A percentile compares a stretch with the other conserved stretches of the same genome.
Conservation (phyloP, 2,888 invertebrate genomes). For the Rhagium mordax region DNA sequence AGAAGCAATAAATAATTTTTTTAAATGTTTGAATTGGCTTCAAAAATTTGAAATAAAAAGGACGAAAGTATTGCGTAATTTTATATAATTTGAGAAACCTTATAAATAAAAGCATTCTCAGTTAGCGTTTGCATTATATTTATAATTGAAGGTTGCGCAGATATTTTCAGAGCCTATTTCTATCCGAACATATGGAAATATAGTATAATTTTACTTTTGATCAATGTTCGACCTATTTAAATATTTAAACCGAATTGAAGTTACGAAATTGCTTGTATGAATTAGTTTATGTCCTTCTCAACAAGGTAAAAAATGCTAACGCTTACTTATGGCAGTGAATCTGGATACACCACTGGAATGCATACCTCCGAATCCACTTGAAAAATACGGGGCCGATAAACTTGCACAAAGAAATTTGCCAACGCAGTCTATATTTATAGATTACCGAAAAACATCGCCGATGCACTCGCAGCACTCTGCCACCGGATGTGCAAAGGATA, state of each 20-base stretch:
- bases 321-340: background rate
- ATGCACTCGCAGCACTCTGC: slow-evolving; percentile 38
- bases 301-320: background rate
- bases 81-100: background rate
- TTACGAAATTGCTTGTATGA: background rate
- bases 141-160: background rate
- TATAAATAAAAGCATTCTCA: background rate
- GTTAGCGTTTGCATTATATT: background rate
- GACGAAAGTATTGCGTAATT: background rate
- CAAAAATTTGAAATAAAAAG: too few relatives aligned
- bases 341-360: slow-evolving; percentile 39
- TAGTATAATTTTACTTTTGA: background rate
- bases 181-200: background rate
- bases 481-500: slow-evolving; percentile 39
- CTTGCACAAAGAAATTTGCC: slow-evolving; percentile 55
- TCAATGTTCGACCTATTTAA: background rate
- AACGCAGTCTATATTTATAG: slow-evolving; percentile 52
- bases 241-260: background rate
- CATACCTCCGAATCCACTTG: slow-evolving; percentile 42
- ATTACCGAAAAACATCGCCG: slow-evolving; percentile 49
- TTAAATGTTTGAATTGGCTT: too few relatives aligned
- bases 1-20: too few relatives aligned
- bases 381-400: slow-evolving; percentile 52
- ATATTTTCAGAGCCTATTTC: background rate
- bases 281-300: background rate